Conservation (phyloP, 2,113 vertebrate genomes). For the Falco punctatus region DNA sequence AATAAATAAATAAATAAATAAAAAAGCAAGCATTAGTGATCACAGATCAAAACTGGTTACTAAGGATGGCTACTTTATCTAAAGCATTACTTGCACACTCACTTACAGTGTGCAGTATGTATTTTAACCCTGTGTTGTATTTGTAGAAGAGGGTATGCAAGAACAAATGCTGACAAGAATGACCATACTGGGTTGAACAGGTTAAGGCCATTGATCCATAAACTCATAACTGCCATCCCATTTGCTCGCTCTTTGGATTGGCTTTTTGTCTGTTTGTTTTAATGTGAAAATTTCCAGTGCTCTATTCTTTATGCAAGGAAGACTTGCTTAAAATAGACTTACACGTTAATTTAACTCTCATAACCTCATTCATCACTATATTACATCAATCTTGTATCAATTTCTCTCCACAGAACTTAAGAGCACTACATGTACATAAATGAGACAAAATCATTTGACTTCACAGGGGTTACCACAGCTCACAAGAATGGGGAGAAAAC, state of each 20-base stretch:
- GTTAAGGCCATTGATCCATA: background rate
- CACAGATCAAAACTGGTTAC: background rate
- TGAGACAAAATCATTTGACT: background rate
- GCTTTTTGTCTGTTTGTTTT: background rate
- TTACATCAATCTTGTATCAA: background rate
- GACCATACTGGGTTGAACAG: rapidly evolving
- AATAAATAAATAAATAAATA: background rate
- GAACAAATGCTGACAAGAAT: background rate
- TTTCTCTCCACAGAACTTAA: background rate
- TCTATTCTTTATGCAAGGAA: background rate
- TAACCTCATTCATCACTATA: background rate
- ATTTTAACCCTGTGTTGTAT: background rate
- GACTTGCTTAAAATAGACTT: background rate
- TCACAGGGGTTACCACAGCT: background rate
- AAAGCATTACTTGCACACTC: background rate
- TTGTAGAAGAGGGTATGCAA: background rate
- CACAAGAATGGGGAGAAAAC: background rate
- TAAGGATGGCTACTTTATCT: background rate
- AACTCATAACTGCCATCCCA: background rate
- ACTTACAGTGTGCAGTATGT: background rate
- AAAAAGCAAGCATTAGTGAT: background rate
- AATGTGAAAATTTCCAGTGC: background rate
- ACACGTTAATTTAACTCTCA: background rate
- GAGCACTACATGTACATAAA: background rate
- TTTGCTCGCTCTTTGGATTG: background rate